Base-by-base conservation (phyloP, 2,888 invertebrate species). In the Myopa testacea region DNA sequence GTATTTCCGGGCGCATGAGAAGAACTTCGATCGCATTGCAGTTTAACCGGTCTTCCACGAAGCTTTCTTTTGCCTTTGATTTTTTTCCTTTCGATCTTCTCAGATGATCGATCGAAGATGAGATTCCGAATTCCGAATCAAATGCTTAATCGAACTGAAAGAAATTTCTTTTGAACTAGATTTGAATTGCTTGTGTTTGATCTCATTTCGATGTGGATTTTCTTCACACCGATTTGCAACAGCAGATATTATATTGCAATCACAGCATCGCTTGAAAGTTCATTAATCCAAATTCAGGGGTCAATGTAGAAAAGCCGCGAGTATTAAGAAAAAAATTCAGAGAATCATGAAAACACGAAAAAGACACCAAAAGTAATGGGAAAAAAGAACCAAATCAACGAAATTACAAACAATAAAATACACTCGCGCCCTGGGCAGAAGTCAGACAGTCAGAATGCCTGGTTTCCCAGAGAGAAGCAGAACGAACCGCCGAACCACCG, bases 251-350 rank as follows among this genome's bases (percentile, higher is more conserved):
- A 69, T 69, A 26, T 69, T 37, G 12, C 55, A 26, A 72, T 37
- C 58, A 14, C 58, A 26, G 26, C 26, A 71, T 19, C 8, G n/a
- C 38, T 14, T 16, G 45, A 71, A 72, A 60, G 72, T 72, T 72
- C 72, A 72, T 72, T 60, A 72, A 72, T 72, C 60, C 40, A 72
- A 72, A 72, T 72, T 58, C 19, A 72, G 58, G 50, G 69, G 50
- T 50, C 45, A 69, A 63, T 63, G 6, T 19, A 63, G 12, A 63
- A 14, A 63, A 12, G 37, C 14, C 10, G 26, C 26, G 34, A 45
- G 14, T 69, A 68, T 45, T 16, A 69, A 34, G 45, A 69, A 50
- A 69, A 69, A 10, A 69, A 45, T 5, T 14, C 40, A 50, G 40
- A 26, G 10, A 68, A 68, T 2, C 34, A 68, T 10, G 6, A 14